A percentile compares a stretch with the other conserved stretches of the same genome.
Conservation (phyloP, 2,888 invertebrate genomes). For the Drosophila neonasuta region DNA sequence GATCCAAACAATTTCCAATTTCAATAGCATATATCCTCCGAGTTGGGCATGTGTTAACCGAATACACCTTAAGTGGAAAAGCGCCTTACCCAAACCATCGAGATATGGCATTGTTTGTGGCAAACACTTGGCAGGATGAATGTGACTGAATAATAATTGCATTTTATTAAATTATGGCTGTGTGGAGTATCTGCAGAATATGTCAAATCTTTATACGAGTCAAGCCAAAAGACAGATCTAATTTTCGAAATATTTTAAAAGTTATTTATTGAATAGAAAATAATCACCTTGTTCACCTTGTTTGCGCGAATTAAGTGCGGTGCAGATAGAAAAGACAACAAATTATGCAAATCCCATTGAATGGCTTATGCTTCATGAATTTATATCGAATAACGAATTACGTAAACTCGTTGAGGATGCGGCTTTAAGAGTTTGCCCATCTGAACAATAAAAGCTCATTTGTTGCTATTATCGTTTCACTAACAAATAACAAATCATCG, state of each 20-base stretch:
- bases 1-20: constrained; percentile 40
- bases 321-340: constrained; percentile 35
- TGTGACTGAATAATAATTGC: constrained; percentile 1
- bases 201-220: too few relatives aligned
- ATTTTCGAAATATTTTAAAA: neutral
- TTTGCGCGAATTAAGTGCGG: constrained; percentile 9
- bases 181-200: neutral
- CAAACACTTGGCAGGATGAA: constrained; percentile 18
- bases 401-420: constrained; percentile 43
- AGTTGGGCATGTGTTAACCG: constrained; percentile 11
- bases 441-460: constrained; percentile 77
- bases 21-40: constrained; percentile 36
- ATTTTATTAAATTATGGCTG: constrained; percentile 11
- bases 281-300: constrained; percentile 6
- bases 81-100: neutral
- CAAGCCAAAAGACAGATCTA: too few relatives aligned
- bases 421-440: constrained; percentile 61
- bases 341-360: constrained; percentile 72
- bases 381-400: constrained; percentile 71
- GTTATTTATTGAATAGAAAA: neutral
- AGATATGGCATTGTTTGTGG: constrained; percentile 22
- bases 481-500: constrained; percentile 77
- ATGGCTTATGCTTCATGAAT: constrained; percentile 78
- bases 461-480: constrained; percentile 78
- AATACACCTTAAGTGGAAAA: constrained; percentile 9